These are phyloP conservation scores for Ameiurus melas DNA, from an alignment of 2,113 vertebrate genomes.

Conservation along the genomic window DNA sequence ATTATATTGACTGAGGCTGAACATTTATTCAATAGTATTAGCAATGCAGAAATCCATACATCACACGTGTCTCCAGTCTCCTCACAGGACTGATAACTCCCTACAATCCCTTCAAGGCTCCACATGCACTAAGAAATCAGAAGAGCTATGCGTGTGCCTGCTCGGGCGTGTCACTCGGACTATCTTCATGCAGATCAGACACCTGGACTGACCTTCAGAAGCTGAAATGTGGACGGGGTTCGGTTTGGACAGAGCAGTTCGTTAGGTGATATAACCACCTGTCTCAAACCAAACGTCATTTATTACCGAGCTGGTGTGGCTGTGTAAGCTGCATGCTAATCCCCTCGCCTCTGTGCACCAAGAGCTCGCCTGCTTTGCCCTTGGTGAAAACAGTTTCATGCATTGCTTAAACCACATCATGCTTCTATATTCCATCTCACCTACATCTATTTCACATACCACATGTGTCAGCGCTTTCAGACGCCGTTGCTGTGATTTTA, in stretches of 20 bases:
- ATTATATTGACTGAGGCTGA: slow-evolving; percentile 81
- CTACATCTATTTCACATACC: slow-evolving; percentile 55
- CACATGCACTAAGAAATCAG: slow-evolving; percentile 40
- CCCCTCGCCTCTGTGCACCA: slow-evolving; percentile 50
- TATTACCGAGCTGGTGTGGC: slow-evolving; percentile 54
- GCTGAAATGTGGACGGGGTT: neutral
- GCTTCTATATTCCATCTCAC: slow-evolving; percentile 62
- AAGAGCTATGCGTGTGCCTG: slow-evolving; percentile 4
- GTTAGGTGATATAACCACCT: slow-evolving; percentile 23
- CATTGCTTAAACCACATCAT: slow-evolving; percentile 62
- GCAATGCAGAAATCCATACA: slow-evolving; percentile 76
- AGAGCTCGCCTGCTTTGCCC: slow-evolving; percentile 65
- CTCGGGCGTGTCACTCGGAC: neutral
- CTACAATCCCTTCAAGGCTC: slow-evolving; percentile 49
- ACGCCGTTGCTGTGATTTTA: neutral
- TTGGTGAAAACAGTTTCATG: slow-evolving; percentile 72
- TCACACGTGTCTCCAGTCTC: slow-evolving; percentile 69
- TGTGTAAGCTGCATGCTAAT: slow-evolving; percentile 60
- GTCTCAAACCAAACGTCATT: slow-evolving; percentile 36
- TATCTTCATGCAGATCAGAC: neutral
- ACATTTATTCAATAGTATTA: slow-evolving; percentile 80
- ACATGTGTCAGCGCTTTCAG: neutral
- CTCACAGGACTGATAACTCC: slow-evolving; percentile 65
- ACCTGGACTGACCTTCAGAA: neutral
- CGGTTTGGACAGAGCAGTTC: slow-evolving; percentile 7